Conservation (phyloP, 2,888 invertebrate genomes). For the Zhengitettix transpicula region DNA sequence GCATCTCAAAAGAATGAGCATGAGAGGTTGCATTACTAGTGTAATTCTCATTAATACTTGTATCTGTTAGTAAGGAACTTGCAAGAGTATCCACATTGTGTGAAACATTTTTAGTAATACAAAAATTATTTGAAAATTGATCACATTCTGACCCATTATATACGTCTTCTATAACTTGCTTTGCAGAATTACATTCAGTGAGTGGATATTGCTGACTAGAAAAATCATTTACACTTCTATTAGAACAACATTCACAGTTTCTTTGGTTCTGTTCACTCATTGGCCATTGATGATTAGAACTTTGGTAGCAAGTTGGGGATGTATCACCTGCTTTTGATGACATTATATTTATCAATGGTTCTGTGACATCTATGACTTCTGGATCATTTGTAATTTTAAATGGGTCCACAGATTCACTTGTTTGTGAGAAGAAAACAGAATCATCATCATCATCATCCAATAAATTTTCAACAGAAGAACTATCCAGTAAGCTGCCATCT, state of each 20-base stretch:
- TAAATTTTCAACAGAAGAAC: conserved; percentile 34
- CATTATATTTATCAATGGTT: background rate
- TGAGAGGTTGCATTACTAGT: background rate
- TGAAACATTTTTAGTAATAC: background rate
- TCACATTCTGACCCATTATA: too few species aligned
- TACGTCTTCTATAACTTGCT: background rate
- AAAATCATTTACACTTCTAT: background rate
- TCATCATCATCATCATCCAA: conserved; percentile 12
- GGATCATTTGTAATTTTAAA: background rate
- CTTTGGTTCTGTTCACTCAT: background rate
- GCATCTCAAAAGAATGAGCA: conserved; percentile 3
- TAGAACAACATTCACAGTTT: background rate
- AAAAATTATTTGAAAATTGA: too few species aligned
- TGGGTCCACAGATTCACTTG: conserved; percentile 1
- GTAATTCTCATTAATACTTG: too few species aligned
- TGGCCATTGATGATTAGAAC: conserved; percentile 1
- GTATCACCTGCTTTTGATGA: background rate
- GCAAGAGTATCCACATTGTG: background rate
- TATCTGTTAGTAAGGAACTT: background rate
- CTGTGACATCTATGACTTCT: background rate
- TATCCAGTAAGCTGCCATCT: conserved; percentile 38
- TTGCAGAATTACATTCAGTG: background rate
- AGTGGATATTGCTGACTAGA: conserved; percentile 3
- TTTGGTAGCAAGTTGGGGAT: background rate
- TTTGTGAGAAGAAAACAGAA: conserved; percentile 7